Conservation (phyloP, 2,113 vertebrate genomes). For the Gorsachius goisagi region DNA sequence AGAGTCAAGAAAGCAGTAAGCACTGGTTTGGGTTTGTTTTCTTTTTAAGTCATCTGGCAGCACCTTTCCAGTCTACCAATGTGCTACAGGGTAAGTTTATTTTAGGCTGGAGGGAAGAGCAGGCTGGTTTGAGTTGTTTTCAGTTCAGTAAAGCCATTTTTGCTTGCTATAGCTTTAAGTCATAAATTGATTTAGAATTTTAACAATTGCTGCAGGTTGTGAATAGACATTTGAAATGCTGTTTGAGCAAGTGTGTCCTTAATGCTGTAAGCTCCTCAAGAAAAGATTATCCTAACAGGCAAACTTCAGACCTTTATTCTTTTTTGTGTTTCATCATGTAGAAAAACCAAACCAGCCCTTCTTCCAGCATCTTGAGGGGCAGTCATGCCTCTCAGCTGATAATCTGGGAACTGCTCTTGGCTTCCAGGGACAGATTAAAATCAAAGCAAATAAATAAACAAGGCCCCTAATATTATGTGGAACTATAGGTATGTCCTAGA, state of each 20-base stretch:
- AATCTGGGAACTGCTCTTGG: not conserved
- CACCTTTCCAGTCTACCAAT: not conserved
- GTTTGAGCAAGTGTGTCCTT: not conserved
- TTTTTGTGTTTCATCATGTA: not conserved
- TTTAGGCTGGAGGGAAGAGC: not conserved
- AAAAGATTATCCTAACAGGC: not conserved
- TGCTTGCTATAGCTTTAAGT: not conserved
- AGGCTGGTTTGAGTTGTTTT: not conserved
- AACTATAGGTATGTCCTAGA: not conserved
- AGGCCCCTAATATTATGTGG: not conserved
- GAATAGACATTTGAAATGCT: not conserved
- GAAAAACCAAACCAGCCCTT: not conserved
- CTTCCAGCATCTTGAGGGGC: not conserved
- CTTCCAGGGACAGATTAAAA: not conserved
- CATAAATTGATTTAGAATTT: not conserved
- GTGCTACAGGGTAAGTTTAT: not conserved
- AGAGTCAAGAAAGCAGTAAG: not conserved
- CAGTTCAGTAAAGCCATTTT: not conserved
- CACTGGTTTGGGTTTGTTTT: not conserved
- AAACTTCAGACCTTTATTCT: not conserved
- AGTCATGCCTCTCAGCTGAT: not conserved
- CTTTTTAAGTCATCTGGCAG: not conserved
- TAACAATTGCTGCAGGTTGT: not conserved
- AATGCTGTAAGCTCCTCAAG: not conserved
- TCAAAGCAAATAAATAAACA: not conserved